Evolutionary conservation across 2,797 vertebrate species (phyloP), one percentile per base, ranked within the genome.

Genomic region (Hirundo rustica): DNA sequence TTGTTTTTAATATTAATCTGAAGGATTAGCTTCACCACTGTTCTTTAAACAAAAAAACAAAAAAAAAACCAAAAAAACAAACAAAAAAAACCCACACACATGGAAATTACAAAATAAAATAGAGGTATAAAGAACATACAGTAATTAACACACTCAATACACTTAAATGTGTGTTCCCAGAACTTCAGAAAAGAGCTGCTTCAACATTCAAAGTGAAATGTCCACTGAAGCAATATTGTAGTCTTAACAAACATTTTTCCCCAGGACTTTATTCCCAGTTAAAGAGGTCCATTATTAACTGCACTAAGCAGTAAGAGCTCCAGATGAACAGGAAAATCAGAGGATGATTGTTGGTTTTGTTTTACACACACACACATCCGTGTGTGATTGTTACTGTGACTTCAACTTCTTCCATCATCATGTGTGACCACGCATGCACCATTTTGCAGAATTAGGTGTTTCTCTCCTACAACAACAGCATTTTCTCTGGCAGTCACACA

Each of bases 391-490:
- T 25, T 51, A 36, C 17, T 4, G 5, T 25, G 25, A 72, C 16
- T 34, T 66, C 30, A 78, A 51, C 47, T 3, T 83, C 29, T 89
- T 93, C 65, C 54, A 32, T 32, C 50, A 57, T 2, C 0, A 0
- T 12, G 12, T 20, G 8, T 44, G n/a, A 78, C 14, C 38, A 58
- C 7, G 20, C 10, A 30, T 1, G 16, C 2, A 30, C 1, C 1
- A 18, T 27, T 78, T 34, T 66, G 47, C 36, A 72, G 53, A 51
- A 88, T 32, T 6, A 85, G 34, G 9, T 21, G 13, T 38, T 77
- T 70, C 38, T 73, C 20, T 54, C 32, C 53, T 65, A 47, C 10
- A 36, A 29, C 20, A 82, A n/a, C 5, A 36, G 38, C 10, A 32
- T 54, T 84, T 61, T 57, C 50, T 26, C 58, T 61, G 50, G n/a